Conservation (phyloP, 2,797 vertebrate species). For the Zalophus californianus region DNA sequence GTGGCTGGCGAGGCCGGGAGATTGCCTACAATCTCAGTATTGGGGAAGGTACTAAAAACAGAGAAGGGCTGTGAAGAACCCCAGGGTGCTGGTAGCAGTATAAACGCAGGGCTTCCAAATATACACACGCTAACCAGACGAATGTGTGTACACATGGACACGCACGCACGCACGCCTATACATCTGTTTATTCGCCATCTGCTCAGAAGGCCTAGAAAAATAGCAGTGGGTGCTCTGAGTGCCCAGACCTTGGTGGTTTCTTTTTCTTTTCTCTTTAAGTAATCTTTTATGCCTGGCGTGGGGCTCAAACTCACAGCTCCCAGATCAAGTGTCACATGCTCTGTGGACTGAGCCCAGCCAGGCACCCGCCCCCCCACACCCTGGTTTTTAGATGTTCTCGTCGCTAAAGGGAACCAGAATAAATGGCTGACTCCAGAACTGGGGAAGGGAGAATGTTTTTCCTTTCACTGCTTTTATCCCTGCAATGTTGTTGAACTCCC, state of each 20-base stretch:
- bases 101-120: not conserved
- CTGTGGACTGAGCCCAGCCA: not conserved
- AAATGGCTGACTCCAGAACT: not conserved
- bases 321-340: no score
- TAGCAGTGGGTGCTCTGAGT: not conserved
- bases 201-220: not conserved
- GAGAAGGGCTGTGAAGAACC: not conserved
- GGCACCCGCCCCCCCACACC: not conserved
- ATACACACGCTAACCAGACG: not conserved
- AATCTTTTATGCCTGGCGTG: not conserved
- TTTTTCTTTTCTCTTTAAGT: not conserved
- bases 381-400: not conserved
- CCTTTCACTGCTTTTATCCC: not conserved
- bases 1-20: not conserved
- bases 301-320: not conserved
- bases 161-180: fast-evolving
- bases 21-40: not conserved
- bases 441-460: not conserved
- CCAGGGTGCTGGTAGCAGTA: fast-evolving
- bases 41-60: not conserved
- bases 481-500: not conserved
- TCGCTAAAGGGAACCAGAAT: not conserved
- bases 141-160: fast-evolving
- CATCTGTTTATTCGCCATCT: not conserved
- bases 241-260: not conserved